A percentile compares a stretch with the other conserved stretches of the same genome.
Conservation (phyloP, 2,797 vertebrate species). For the Paramormyrops hopkinsi region DNA sequence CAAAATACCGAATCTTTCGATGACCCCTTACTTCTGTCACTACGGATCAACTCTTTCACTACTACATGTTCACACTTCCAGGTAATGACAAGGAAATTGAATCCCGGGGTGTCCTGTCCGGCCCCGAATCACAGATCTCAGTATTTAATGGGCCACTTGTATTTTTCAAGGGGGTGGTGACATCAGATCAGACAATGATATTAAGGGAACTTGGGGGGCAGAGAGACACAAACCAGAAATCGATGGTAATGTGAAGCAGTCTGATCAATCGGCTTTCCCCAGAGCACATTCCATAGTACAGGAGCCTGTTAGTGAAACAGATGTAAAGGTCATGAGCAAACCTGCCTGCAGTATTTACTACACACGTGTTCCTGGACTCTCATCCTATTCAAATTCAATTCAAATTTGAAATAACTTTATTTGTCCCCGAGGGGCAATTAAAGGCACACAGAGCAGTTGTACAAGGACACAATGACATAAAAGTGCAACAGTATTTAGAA, state of each 20-base stretch:
- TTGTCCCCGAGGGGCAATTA: too few species aligned
- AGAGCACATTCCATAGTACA: not conserved
- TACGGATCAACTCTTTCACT: conserved; percentile 33
- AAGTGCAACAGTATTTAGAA: not conserved
- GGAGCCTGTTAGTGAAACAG: conserved; percentile 15
- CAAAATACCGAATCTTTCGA: not conserved
- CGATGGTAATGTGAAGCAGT: not conserved
- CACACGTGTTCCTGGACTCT: not conserved
- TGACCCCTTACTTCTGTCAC: not conserved
- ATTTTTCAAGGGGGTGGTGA: not conserved
- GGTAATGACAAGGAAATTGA: conserved; percentile 31
- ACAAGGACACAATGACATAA: not conserved
- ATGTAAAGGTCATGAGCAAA: conserved; percentile 14
- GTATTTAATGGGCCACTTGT: not conserved
- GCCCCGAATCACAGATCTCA: conserved; percentile 12
- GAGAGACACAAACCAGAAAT: not conserved
- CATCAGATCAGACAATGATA: not conserved
- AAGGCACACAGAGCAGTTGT: not conserved
- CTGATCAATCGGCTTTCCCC: not conserved
- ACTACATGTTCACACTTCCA: conserved; percentile 27
- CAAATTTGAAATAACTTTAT: too few species aligned
- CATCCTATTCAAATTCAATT: too few species aligned
- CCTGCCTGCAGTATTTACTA: not conserved
- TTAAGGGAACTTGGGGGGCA: not conserved
- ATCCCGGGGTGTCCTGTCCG: conserved; percentile 12